Evolutionary conservation across 2,888 invertebrate genomes (phyloP), one percentile per base, ranked within the genome.

Genomic region (Troides oblongomaculatus): DNA sequence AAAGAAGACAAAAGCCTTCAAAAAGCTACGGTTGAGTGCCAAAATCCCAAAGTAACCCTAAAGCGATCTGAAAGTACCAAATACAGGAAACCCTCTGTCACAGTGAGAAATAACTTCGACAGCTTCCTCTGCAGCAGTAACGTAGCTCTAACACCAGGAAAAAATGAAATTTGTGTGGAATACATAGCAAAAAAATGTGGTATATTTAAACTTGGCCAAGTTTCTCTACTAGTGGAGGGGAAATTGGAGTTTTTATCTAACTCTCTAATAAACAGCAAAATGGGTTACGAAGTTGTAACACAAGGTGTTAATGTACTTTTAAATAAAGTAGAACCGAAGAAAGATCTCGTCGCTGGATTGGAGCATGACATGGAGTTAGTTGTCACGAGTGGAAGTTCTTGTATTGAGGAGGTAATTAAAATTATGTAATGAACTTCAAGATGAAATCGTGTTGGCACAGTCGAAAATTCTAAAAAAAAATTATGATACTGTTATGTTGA

Each of bases 1-100:
- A 96, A 97, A 82, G 96, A 97, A 84, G 97, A 98, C 83, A 96
- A 95, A 79, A 95, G 95, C 39, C 87, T 98, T 8, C 95, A 95
- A 64, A 94, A 95, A 74, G 96, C 96, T 0, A 95, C 95, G 3
- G 95, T 97, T 2, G 94, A 95, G 43, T 96, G 96, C 76, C 94
- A 94, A 73, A 95, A 94, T 77, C 93, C 93, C 0, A 95, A 95
- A 82, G 90, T 93, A 1, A 90, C 94, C 0, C 87, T 96, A 1
- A 94, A 95, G 72, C 92, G 96, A 23, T 95, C 96, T 0, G 96
- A 96, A 78, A 96, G 96, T 80, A 94, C 94, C 57, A 95, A 95
- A 81, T 93, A 94, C 74, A 92, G 95, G 57, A 95, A 96, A 85
- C 94, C 95, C 0, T 95, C 95, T 0, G 93, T 94, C 2, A 94